Evolutionary conservation across 2,113 vertebrate species (phyloP), one percentile per base, ranked within the genome.

Genomic region (Eclectus roratus): DNA sequence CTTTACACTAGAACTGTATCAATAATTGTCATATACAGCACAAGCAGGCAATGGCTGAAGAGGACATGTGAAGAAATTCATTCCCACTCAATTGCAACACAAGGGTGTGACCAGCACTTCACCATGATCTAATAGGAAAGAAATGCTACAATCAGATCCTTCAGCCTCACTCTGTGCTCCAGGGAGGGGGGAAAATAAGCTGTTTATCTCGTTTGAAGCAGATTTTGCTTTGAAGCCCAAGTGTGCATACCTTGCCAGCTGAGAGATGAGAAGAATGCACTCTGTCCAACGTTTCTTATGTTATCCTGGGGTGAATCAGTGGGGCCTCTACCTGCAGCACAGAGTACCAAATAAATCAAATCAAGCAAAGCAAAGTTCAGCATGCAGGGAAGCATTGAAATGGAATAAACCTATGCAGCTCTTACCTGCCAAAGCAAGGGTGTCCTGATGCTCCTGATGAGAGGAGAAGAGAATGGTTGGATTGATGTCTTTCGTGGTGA

Each of bases 361-460:
- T 47, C 21, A 66, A 78, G 61, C 44, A 33, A 43, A 74, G 20
- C 11, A 8, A 60, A 66, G 43, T 31, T 56, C 64, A 61, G 41
- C 27, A 10, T 1, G 20, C 44, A 65, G 27, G 5, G n/a, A 29
- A 64, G 33, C 12, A 1, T 2, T 7, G 1, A 4, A 35, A 70
- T 17, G 39, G 18, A 68, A 46, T 17, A 70, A 70, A 87, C 13
- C 63, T 31, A 1, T 14, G 28, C 43, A 39, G 72, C 19, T 71
- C 93, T 83, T 82, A 99, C 99, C 99, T 97, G 98, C 98, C 55
- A 99, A 93, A 82, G 98, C 98, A 63, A 99, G 97, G 3, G 99
- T 98, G 9, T 99, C 99, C 96, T 99, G 99, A 52, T 99, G 99
- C 68, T 99, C 99, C 97, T 99, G 99, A 84, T 99, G 99, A 72